Base-by-base conservation (phyloP, 2,113 vertebrate species). In the Rhinopithecus roxellana region DNA sequence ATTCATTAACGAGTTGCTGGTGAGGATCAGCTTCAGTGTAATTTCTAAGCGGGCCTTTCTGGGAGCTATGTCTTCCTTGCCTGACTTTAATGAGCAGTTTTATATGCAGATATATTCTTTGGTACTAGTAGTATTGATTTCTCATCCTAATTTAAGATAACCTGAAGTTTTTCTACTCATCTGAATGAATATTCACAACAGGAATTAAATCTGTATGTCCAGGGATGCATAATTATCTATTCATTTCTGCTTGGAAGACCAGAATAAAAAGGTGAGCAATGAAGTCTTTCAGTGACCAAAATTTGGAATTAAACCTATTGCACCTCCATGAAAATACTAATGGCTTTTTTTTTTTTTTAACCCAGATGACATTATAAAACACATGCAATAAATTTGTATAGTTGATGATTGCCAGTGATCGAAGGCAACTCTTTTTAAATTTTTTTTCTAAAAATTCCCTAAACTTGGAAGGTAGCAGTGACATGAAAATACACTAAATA, bases 11-110 rank as follows among this genome's bases (percentile, higher is more conserved):
- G 14, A 92, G 83, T 75, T 52, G 12, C 83, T 92, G 88, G n/a
- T 97, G 77, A 75, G 70, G 85, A 90, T 74, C 48, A 57, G 14
- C 57, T 93, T 69, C 25, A 22, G 82, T n/a, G n/a, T 95, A 78
- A 96, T 96, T 90, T 72, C 80, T 48, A 83, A 97, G 32, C 57
- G 88, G 92, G 96, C 48, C 79, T 98, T 97, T 96, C 75, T 5
- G 70, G 95, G 74, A 93, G 50, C 79, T 74, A 86, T 69, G 92
- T 87, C 83, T 74, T 87, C 61, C 70, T 95, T 50, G 7, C 74
- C 18, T 93, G 50, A 27, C 72, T 95, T 82, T 95, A 96, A 94
- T 82, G 96, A 97, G 16, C 77, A 93, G 83, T 91, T 95, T 96
- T 93, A 90, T 85, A 82, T 88, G 78, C 81, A 89, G 43, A 72